Evolutionary conservation across 2,797 vertebrate genomes (phyloP).

Genomic region (Eleutherodactylus coqui): DNA sequence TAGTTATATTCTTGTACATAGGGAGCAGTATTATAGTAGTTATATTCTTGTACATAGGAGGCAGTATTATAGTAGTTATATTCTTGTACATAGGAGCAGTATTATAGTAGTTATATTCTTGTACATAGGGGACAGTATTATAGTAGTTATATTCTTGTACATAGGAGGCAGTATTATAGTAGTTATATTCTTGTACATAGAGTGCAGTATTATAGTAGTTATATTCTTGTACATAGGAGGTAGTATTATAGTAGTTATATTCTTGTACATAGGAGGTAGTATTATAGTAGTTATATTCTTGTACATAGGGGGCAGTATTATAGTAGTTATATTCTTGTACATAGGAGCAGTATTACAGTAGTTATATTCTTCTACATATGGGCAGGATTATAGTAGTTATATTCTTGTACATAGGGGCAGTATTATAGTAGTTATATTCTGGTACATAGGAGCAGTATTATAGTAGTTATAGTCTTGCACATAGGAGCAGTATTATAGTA

Average conservation of each 20-base stretch:
- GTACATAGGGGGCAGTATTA: slow-evolving; percentile 4
- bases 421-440: slow-evolving; percentile 11
- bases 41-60: slow-evolving; percentile 13
- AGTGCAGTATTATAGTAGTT: neutral
- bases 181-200: neutral
- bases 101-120: slow-evolving; percentile 5
- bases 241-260: neutral
- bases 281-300: slow-evolving; percentile 10
- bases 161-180: slow-evolving; percentile 18
- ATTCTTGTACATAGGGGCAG: slow-evolving; percentile 3
- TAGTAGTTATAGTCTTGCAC: neutral
- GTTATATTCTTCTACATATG: slow-evolving; percentile 7
- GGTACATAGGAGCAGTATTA: neutral
- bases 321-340: slow-evolving; percentile 2
- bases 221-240: slow-evolving; percentile 4
- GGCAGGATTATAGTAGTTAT: neutral
- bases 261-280: slow-evolving; percentile 1
- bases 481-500: slow-evolving; percentile 14
- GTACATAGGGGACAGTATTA: neutral
- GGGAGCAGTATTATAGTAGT: neutral
- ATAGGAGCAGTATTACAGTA: neutral
- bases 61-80: slow-evolving; percentile 10
- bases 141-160: slow-evolving; percentile 24
- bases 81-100: slow-evolving; percentile 5
- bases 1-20: slow-evolving; percentile 8